Evolutionary conservation across 2,888 invertebrate species (phyloP), one percentile per base, ranked within the genome.

Genomic region (Auanema sp.): DNA sequence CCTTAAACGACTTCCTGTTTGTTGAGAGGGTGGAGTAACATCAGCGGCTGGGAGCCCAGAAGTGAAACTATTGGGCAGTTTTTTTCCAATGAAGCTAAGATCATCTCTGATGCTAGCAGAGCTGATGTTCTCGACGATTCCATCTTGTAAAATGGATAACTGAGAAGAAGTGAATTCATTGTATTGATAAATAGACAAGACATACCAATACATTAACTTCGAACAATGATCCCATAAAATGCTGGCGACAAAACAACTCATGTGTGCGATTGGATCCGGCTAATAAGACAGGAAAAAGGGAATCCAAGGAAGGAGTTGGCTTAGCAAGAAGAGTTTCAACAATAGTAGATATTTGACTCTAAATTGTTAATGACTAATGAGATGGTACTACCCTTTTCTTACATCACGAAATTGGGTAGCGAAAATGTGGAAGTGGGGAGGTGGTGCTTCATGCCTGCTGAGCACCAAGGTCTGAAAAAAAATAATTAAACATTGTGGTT

Each of bases 381-480:
- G 14, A 4, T 21, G 50, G 16, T 21, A 50, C 52, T 18, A 52
- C 5, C 4, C 4, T 52, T 23, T 4, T 14, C 63, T 59, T 21
- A 65, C 65, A 40, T 68, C 66, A 24, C 55, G 58, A 43, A 70
- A 70, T 52, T 70, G 70, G 1, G 56, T n/a, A 14, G 58, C 59
- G 58, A 70, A 63, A 8, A 65, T 93, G 64, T 87, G 86, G 62
- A 89, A 87, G 84, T 89, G 89, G 0, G 87, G 86, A 79, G 91
- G 91, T 44, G 91, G 89, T 79, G 90, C 90, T 82, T 92, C 92
- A 84, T 90, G 91, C 81, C 91, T 90, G 64, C 90, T 89, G 54
- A 95, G 87, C 2, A 93, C 93, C 62, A 96, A 87, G 85, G 91
- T 91, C 86, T 96, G 95, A 56, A 71, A 57, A n/a, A 58, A 41